Percentiles rank a stretch among this genome's conserved stretches.
Conservation (phyloP, 2,113 vertebrate species). For the Sprattus sprattus region DNA sequence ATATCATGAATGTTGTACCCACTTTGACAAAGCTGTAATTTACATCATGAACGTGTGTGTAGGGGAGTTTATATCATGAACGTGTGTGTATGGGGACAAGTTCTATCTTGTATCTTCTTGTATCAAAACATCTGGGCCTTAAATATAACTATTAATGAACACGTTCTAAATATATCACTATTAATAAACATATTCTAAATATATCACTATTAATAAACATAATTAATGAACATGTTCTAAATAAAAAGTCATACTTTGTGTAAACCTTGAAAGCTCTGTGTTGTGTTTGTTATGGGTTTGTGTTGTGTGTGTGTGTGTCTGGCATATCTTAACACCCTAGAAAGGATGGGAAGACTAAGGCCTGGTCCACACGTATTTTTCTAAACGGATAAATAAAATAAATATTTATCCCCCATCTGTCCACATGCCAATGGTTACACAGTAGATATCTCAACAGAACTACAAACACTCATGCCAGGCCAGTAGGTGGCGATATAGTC, state of each 20-base stretch:
- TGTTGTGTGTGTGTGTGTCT: slow-evolving; percentile 9
- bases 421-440: too few species aligned
- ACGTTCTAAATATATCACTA: neutral
- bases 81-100: neutral
- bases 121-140: neutral
- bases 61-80: neutral
- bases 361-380: too few species aligned
- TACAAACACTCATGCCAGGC: too few species aligned
- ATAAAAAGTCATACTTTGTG: neutral
- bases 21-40: neutral
- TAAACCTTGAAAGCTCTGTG: neutral
- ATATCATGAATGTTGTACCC: neutral
- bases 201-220: too few species aligned
- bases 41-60: neutral
- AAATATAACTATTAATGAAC: too few species aligned
- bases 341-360: too few species aligned
- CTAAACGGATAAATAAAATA: too few species aligned
- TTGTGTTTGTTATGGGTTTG: neutral
- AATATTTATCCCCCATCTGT: too few species aligned
- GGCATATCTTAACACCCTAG: too few species aligned
- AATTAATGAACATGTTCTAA: neutral
- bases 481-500: too few species aligned
- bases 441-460: too few species aligned
- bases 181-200: neutral
- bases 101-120: neutral